phyloP scores from a whole-genome alignment of 2,113 vertebrate species.

The Noturus placidus region DNA sequence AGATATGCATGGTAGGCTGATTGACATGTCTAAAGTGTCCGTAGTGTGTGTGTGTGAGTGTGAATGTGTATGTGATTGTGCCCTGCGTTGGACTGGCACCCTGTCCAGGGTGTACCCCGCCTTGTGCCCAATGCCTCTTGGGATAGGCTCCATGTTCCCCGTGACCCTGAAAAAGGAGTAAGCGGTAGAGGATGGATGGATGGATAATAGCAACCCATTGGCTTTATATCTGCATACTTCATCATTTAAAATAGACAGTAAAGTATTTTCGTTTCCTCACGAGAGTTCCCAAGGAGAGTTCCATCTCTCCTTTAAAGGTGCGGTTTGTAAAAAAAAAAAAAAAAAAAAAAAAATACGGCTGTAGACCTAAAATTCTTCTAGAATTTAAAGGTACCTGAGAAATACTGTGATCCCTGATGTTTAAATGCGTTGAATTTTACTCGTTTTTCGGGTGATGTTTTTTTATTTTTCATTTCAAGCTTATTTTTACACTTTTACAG shows the following conservation, averaged over 20 bases:
- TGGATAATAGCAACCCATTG: not conserved
- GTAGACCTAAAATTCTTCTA: not conserved
- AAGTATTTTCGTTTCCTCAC: not conserved
- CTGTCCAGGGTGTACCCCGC: no score
- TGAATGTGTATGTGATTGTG: no score
- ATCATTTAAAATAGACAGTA: not conserved
- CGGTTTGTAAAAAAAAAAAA: not conserved
- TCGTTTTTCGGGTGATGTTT: not conserved
- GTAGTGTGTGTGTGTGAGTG: no score
- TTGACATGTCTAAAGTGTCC: no score
- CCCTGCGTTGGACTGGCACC: no score
- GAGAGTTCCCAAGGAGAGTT: not conserved
- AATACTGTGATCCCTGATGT: not conserved
- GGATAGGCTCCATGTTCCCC: no score
- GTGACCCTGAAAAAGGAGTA: no score
- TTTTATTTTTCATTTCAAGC: no score
- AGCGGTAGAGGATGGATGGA: no score
- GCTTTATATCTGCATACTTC: not conserved
- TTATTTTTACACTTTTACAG: not conserved
- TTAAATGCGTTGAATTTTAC: not conserved
- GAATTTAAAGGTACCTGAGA: not conserved
- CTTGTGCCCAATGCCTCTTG: no score
- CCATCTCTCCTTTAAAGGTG: not conserved
- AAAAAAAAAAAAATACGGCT: not conserved
- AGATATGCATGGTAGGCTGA: no score